These are phyloP conservation scores for Brachionus sp. DNA, from an alignment of 1,140 invertebrate species.

Conservation along the genomic window DNA sequence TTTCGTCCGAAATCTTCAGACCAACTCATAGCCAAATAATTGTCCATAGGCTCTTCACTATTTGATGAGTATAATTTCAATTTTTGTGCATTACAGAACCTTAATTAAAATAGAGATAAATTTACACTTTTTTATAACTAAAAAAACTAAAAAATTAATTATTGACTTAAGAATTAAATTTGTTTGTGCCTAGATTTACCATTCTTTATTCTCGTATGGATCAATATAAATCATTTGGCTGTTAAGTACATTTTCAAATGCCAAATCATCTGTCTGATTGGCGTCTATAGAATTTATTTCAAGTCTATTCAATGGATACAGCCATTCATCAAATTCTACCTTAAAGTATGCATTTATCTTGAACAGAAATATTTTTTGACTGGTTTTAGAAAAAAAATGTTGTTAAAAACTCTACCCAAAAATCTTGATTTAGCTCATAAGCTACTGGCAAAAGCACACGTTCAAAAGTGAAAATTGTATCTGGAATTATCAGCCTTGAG, in stretches of 20 bases:
- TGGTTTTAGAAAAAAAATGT: background rate
- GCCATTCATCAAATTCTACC: slow-evolving; percentile 4
- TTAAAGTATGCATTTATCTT: slow-evolving; percentile 39
- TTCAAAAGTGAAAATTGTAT: background rate
- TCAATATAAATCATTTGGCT: slow-evolving; percentile 22
- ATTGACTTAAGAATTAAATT: too few relatives aligned
- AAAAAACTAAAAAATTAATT: too few relatives aligned
- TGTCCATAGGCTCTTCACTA: background rate
- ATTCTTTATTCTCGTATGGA: background rate
- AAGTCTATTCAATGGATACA: background rate
- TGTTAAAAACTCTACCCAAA: background rate
- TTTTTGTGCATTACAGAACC: slow-evolving; percentile 2
- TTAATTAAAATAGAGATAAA: background rate
- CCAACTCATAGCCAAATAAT: slow-evolving; percentile 17
- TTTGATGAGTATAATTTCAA: background rate
- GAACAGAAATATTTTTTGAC: background rate
- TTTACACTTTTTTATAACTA: too few relatives aligned
- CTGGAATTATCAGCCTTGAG: background rate
- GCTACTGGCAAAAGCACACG: background rate
- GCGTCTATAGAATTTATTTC: background rate
- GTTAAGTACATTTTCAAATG: background rate
- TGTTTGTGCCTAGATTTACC: background rate
- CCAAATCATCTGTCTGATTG: background rate
- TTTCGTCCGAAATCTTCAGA: background rate
- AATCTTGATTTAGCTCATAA: slow-evolving; percentile 20